phyloP scores from a whole-genome alignment of 2,113 vertebrate species.

The Craseonycteris thonglongyai region DNA sequence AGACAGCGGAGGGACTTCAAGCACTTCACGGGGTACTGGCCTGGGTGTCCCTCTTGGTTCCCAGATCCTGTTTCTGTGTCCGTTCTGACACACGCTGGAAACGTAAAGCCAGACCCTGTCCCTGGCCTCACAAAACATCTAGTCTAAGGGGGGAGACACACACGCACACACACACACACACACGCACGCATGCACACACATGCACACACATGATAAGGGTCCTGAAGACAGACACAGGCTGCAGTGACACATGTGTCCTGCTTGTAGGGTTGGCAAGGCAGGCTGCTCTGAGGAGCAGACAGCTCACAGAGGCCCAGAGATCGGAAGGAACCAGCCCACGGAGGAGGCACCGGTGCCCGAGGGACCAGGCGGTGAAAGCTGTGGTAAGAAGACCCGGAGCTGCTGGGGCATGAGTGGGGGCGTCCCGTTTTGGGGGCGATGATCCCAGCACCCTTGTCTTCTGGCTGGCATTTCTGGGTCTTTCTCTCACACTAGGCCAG shows the following conservation, averaged over 20 bases:
- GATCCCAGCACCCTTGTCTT: neutral
- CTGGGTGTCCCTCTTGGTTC: no score
- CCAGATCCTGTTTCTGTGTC: neutral
- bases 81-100: neutral
- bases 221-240: neutral
- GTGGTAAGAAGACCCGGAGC: accelerated
- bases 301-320: accelerated
- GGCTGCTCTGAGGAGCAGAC: neutral
- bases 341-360: no score
- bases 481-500: neutral
- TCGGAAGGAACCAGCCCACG: neutral
- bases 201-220: neutral
- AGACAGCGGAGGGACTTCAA: no score
- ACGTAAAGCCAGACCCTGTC: neutral
- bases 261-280: no score
- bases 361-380: accelerated
- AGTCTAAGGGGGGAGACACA: neutral
- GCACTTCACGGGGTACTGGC: accelerated
- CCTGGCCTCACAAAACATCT: neutral
- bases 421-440: no score
- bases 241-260: neutral
- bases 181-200: neutral
- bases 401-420: accelerated
- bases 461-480: neutral
- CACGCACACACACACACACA: neutral